Evolutionary conservation across 1,140 invertebrate genomes (phyloP).

Genomic region (Mya arenaria): DNA sequence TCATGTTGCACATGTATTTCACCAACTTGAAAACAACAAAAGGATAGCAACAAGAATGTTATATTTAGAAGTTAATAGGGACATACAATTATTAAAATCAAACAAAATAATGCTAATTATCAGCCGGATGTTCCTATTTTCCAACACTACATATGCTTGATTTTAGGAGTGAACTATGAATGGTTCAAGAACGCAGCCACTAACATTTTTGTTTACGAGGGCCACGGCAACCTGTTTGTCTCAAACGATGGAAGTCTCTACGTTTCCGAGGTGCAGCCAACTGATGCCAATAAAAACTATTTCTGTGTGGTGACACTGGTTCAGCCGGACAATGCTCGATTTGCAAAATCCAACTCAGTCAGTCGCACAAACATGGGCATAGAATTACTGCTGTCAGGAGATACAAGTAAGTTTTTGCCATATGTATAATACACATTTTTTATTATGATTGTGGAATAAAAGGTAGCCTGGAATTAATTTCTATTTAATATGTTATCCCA

Average conservation of each 20-base stretch:
- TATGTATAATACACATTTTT: too few species aligned
- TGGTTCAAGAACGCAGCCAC: conserved; percentile 17
- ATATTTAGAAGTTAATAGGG: background rate
- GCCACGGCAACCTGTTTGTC: conserved; percentile 14
- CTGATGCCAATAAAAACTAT: conserved; percentile 69
- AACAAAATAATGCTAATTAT: background rate
- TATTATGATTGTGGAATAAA: too few species aligned
- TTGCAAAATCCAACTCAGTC: background rate
- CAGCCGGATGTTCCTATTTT: background rate
- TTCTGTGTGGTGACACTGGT: conserved; percentile 19
- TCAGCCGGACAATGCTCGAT: background rate
- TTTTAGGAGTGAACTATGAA: conserved; percentile 28
- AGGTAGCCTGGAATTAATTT: too few species aligned
- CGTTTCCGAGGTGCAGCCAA: conserved; percentile 34
- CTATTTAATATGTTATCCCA: too few species aligned
- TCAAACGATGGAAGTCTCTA: conserved; percentile 11
- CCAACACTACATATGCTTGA: background rate
- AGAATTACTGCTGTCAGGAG: background rate
- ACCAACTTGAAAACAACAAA: background rate
- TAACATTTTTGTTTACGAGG: background rate
- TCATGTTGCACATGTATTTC: background rate
- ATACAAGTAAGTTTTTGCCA: conserved; percentile 22
- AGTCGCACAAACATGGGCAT: conserved; percentile 19
- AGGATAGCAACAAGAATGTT: background rate
- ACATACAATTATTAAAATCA: background rate